Evolutionary conservation across 2,113 vertebrate species (phyloP).

Genomic region (Salvator merianae): DNA sequence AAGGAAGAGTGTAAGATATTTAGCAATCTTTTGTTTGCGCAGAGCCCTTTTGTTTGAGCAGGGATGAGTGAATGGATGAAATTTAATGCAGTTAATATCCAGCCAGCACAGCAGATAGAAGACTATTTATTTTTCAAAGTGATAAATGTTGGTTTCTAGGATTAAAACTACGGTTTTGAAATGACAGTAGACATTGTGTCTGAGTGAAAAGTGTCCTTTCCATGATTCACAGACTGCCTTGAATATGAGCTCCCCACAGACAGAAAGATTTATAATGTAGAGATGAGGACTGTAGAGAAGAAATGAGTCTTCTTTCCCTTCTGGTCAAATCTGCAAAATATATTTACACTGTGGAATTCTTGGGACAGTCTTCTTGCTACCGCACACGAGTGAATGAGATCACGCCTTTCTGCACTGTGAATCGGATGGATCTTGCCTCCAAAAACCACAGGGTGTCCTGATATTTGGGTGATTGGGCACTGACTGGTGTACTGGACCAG

Average conservation of each 20-base stretch:
- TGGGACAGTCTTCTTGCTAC: background rate
- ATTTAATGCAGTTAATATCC: conserved; percentile 28
- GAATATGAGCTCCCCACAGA: conserved; percentile 11
- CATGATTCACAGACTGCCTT: conserved; percentile 7
- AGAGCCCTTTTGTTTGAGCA: conserved; percentile 13
- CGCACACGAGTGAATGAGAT: background rate
- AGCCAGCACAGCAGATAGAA: conserved; percentile 7
- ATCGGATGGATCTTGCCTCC: background rate
- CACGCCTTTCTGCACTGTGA: background rate
- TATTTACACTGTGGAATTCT: background rate
- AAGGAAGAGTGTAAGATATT: background rate
- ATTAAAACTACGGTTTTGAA: conserved; percentile 28
- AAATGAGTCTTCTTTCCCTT: conserved; percentile 9
- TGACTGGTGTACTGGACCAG: too few relatives aligned
- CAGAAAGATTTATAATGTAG: conserved; percentile 21
- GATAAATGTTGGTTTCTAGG: conserved; percentile 33
- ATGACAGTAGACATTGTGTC: rapidly evolving
- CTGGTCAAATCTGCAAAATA: conserved; percentile 12
- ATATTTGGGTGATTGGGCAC: too few relatives aligned
- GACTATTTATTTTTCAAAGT: conserved; percentile 38
- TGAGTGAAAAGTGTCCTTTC: conserved; percentile 9
- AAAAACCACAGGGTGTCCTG: background rate
- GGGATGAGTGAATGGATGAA: background rate
- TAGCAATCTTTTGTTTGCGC: background rate
- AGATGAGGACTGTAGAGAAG: background rate